Base-by-base conservation (phyloP, 2,888 invertebrate species). In the Smittia sp. region DNA sequence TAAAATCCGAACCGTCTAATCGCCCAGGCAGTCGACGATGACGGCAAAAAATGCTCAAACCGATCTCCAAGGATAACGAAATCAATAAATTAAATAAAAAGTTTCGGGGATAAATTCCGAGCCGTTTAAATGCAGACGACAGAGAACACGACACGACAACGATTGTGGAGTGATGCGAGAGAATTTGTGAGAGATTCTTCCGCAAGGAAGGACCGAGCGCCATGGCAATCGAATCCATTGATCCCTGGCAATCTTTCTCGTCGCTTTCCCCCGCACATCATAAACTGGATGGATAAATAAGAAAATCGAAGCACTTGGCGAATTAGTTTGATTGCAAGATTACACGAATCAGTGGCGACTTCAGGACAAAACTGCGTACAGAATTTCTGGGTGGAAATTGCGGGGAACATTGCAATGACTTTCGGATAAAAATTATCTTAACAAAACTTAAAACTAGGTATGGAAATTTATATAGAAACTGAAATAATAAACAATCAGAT, bases 51-150 rank as follows among this genome's bases (percentile, higher is more conserved):
- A 54, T 72, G 72, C 62, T 72, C 62, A 72, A 72, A 72, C 62
- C 62, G 72, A 72, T 72, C 72, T 46, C 69, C 20, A 62, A 58
- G 39, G 72, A 72, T 72, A 72, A 72, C 72, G 32, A 72, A 72
- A 72, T 72, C 72, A 72, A 62, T 72, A 72, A 72, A 62, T 72
- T 72, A 72, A 72, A 72, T 62, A 62, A 22, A 22, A 62, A 62
- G 1, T 13, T 27, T n/a, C 24, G 54, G 52, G 69, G 72, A 72
- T 72, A 72, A 62, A 72, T 46, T 54, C 52, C 27, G 52, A 52
- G 62, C 58, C 72, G 52, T 72, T 72, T 62, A 62, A 72, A 58
- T 38, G 38, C 20, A 39, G 39, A 62, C 65, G 58, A 20, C n/a
- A 27, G 22, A 66, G 20, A 66, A 38, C 20, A 63, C 2, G 46